These are phyloP conservation scores for Cryptocephalus primarius DNA, from an alignment of 2,888 invertebrate species.

Conservation along the genomic window DNA sequence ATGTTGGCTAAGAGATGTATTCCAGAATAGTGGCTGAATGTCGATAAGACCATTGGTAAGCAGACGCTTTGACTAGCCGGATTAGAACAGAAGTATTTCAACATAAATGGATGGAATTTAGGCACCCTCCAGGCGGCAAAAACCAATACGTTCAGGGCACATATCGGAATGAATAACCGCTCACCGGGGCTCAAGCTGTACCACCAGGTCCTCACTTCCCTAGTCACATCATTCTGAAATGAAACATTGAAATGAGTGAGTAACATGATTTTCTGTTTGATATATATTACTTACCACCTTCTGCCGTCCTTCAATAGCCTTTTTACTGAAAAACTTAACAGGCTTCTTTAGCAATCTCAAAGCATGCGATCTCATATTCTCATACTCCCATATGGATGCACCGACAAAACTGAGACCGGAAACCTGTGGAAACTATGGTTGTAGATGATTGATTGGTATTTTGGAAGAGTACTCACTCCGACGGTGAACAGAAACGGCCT, in stretches of 20 bases:
- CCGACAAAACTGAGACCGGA: conserved; percentile 55
- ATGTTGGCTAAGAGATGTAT: conserved; percentile 89
- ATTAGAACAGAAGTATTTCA: conserved; percentile 75
- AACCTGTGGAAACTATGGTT: conserved; percentile 24
- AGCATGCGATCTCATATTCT: conserved; percentile 51
- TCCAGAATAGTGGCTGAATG: conserved; percentile 84
- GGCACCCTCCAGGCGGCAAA: conserved; percentile 77
- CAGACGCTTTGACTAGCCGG: conserved; percentile 66
- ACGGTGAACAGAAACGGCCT: conserved; percentile 56
- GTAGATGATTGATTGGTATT: not conserved
- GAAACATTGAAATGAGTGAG: conserved; percentile 1
- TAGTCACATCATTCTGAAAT: conserved; percentile 28
- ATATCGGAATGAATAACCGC: conserved; percentile 69
- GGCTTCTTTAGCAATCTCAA: conserved; percentile 42
- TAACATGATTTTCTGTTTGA: not conserved
- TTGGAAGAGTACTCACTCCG: conserved; percentile 39
- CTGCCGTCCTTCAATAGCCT: conserved; percentile 14
- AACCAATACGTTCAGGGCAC: conserved; percentile 65
- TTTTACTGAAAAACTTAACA: conserved; percentile 40
- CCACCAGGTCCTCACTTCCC: conserved; percentile 55
- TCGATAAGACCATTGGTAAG: conserved; percentile 85
- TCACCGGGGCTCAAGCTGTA: conserved; percentile 59
- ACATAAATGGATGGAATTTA: conserved; percentile 58
- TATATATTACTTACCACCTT: conserved; percentile 12
- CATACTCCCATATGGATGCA: conserved; percentile 84